Evolutionary conservation across 2,888 invertebrate genomes (phyloP), one percentile per base, ranked within the genome.

Genomic region (Silvanus unidentatus): DNA sequence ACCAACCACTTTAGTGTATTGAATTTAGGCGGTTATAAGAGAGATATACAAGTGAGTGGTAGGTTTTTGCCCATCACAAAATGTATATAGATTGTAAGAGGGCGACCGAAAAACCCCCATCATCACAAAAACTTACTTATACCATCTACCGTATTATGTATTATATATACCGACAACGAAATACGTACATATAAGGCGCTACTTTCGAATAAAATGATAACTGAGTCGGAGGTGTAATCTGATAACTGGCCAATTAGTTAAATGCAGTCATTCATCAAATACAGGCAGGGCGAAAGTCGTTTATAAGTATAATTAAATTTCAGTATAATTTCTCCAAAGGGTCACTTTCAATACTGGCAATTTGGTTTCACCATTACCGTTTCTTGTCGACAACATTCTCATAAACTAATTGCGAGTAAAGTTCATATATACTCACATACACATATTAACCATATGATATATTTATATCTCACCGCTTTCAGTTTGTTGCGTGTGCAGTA

Each of bases 1-100:
- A 46, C 54, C 55, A 64, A 66, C 66, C 72, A 72, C 71, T 72
- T 69, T 70, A 71, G 56, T 70, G 70, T 72, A 72, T 72, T 72
- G 72, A 70, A 71, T 71, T 69, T 66, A 64, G 66, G 63, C 60
- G 60, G 55, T 56, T 32, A 12, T 11, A 32, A 12, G 32, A 32
- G 32, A 32, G 32, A 32, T 22, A 22, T 22, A 22, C 22, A 22
- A 22, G 22, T 22, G 22, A 22, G 22, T 22, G 22, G 59, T 53
- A 58, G 56, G 60, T 69, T 69, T 69, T 69, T 69, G 68, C 57
- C 54, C 55, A 53, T 55, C 59, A 52, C 56, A 50, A 56, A 46
- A 49, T 63, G 58, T 63, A 61, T 61, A 55, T 58, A 47, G 46
- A 42, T 44, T 16, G 22, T 28, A 39, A 39, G 42, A 35, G 37